Conservation (phyloP, 2,888 invertebrate species). For the Conchocele bisecta region DNA sequence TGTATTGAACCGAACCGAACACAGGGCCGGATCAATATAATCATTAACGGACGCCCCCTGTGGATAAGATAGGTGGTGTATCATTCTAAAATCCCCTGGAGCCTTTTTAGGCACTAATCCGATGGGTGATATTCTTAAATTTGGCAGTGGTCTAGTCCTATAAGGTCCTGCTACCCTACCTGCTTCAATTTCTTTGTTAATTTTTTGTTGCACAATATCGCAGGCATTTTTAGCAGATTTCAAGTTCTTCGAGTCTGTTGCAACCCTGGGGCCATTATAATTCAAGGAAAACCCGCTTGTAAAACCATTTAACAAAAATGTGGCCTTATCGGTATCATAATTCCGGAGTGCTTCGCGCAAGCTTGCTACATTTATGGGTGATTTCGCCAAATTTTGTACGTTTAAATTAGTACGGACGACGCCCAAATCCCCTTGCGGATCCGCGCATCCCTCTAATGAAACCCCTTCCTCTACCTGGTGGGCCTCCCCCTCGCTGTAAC, state of each 20-base stretch:
- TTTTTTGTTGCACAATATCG: slow-evolving; percentile 1
- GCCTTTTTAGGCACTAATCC: slow-evolving; percentile 34
- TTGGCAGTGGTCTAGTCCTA: slow-evolving; percentile 14
- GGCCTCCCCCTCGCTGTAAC: no score
- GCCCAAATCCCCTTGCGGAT: background rate
- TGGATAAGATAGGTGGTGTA: slow-evolving; percentile 33
- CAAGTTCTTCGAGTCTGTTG: background rate
- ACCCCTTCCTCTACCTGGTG: no score
- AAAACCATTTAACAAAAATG: background rate
- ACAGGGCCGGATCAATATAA: no score
- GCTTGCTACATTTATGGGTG: background rate
- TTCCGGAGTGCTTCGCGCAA: background rate
- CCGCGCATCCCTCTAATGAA: no score
- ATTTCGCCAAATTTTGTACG: background rate
- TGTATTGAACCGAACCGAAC: slow-evolving; percentile 13
- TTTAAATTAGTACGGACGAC: background rate
- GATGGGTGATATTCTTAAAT: slow-evolving; percentile 22
- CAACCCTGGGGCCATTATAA: background rate
- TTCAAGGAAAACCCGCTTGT: background rate
- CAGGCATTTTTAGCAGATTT: slow-evolving; percentile 2
- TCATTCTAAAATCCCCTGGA: no score
- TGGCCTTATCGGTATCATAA: background rate
- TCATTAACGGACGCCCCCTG: slow-evolving; percentile 28
- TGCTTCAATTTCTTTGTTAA: slow-evolving; percentile 21
- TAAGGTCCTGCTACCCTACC: slow-evolving; percentile 35